Percentiles rank a stretch among this genome's conserved stretches.
Conservation (phyloP, 2,113 vertebrate genomes). For the Hippopotamus amphibius region DNA sequence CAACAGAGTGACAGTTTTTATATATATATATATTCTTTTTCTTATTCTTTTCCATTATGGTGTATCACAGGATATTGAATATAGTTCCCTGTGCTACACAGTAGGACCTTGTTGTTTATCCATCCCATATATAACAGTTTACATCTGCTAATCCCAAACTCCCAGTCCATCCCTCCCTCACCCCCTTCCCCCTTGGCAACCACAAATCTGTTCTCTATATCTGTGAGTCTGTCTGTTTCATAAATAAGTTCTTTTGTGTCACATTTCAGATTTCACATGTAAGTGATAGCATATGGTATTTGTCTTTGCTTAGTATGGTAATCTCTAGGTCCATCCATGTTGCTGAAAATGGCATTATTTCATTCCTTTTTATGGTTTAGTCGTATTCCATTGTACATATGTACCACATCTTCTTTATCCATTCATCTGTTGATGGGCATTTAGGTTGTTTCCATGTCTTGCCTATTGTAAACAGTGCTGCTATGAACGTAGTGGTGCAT, state of each 20-base stretch:
- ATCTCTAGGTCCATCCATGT: neutral
- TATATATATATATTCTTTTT: neutral
- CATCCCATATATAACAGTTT: neutral
- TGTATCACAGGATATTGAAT: neutral
- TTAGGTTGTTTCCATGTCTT: neutral
- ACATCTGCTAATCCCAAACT: neutral
- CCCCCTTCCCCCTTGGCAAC: neutral
- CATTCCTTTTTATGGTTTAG: neutral
- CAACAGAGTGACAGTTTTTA: neutral
- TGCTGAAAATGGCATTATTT: neutral
- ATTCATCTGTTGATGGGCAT: neutral
- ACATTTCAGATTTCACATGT: neutral
- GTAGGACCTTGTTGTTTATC: neutral
- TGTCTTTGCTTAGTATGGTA: neutral
- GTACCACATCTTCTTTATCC: neutral
- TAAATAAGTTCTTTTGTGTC: neutral
- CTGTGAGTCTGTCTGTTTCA: neutral
- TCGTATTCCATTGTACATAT: neutral
- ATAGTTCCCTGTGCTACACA: neutral
- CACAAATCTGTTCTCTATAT: neutral
- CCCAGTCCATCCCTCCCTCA: neutral
- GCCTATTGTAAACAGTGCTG: neutral
- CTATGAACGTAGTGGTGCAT: neutral
- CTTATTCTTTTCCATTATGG: neutral
- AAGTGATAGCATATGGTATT: neutral